Conservation (phyloP, 2,113 vertebrate genomes). For the Falco punctatus region DNA sequence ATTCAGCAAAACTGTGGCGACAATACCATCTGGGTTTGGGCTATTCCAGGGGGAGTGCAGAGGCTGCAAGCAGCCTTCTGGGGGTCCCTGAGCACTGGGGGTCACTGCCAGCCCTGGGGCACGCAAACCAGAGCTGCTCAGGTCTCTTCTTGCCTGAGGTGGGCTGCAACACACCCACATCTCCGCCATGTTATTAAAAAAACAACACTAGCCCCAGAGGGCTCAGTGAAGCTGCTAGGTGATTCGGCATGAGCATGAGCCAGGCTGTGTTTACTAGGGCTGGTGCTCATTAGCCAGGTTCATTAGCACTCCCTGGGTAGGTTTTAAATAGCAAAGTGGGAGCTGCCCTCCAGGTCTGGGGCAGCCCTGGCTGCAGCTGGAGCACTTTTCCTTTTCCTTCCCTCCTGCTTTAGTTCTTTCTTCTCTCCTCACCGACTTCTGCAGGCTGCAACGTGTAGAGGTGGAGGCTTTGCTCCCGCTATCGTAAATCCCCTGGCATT, state of each 20-base stretch:
- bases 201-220: rapidly evolving
- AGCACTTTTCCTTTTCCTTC: background rate
- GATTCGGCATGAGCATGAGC: background rate
- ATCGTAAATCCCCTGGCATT: background rate
- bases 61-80: background rate
- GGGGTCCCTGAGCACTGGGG: background rate
- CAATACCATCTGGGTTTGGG: background rate
- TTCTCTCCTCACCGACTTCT: background rate
- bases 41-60: background rate
- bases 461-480: background rate
- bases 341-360: background rate
- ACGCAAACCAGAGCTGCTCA: background rate
- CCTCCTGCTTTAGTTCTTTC: background rate
- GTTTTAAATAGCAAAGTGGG: background rate
- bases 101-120: background rate
- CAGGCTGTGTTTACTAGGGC: background rate
- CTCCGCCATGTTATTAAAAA: rapidly evolving
- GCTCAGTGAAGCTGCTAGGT: background rate
- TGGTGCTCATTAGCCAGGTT: background rate
- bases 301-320: background rate
- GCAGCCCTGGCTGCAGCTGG: background rate
- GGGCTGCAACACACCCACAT: background rate
- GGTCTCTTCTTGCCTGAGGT: rapidly evolving
- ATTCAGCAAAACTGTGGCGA: background rate
- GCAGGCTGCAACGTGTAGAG: rapidly evolving